Base-by-base conservation (phyloP, 2,113 vertebrate species). In the Cyprinus carpio region DNA sequence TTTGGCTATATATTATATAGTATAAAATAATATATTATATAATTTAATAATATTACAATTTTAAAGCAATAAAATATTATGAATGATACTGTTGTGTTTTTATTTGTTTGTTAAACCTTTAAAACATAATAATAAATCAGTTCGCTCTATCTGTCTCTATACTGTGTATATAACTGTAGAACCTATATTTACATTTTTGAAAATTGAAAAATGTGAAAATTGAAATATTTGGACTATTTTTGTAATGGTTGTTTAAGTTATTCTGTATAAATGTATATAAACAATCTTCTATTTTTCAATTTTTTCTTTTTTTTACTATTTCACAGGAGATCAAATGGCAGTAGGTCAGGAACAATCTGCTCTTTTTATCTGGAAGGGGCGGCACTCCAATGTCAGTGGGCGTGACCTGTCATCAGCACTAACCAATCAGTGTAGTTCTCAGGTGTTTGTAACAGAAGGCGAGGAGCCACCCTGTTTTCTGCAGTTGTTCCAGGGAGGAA, bases 401-500 rank as follows among this genome's bases (percentile, higher is more conserved):
- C 90, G 82, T 58, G 92, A 93, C 84, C 87, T 92, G 0, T 92
- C 93, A 0, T 87, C 92, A 1, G 92, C 92, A 6, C 89, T 90
- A 82, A 92, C 88, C 72, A 87, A 87, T 84, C 84, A 87, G 0
- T 90, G 91, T 51, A 91, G 91, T 29, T 88, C 94, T 13, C 92
- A 92, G 89, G 92, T 95, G 87, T 88, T 92, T 37, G 90, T 95
- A 8, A 83, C 81, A 82, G 93, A 95, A 91, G 95, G 94, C 16
- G 83, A 92, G 74, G 95, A 96, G 37, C 93, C 94, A 0, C 91
- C 94, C 0, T 94, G 93, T 84, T 95, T 96, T 89, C 92, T 95
- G 84, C 95, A 94, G 90, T 93, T 96, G 25, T 96, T 95, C 90
- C 91, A 93, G 78, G 95, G 95, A 82, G 92, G 92, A 13, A 88